Conservation (phyloP, 1,140 invertebrate species). For the Formica exsecta region DNA sequence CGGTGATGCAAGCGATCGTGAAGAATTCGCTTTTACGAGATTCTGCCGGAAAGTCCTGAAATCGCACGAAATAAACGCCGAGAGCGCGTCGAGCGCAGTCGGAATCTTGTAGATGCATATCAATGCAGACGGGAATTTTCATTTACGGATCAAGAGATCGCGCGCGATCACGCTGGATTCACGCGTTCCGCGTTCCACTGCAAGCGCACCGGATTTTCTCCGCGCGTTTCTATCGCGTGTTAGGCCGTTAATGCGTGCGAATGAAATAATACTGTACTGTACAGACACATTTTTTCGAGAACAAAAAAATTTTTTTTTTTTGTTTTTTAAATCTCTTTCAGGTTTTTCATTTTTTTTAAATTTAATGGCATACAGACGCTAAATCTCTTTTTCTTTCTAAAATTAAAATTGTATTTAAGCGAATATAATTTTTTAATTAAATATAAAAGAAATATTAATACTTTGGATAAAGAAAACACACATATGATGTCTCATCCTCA, state of each 20-base stretch:
- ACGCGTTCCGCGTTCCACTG: constrained; percentile 15
- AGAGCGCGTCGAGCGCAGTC: constrained; percentile 50
- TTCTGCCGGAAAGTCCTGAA: constrained; percentile 73
- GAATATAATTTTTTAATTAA: background rate
- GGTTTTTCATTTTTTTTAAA: too few relatives aligned
- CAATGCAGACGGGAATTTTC: constrained; percentile 76
- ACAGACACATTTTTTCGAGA: background rate
- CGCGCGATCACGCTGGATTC: constrained; percentile 54
- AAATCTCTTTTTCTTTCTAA: background rate
- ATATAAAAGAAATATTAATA: background rate
- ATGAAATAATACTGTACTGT: background rate
- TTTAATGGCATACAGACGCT: background rate
- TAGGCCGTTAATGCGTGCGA: constrained; percentile 5
- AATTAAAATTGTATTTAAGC: background rate
- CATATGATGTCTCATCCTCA: background rate
- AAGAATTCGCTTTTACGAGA: constrained; percentile 77
- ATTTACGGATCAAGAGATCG: constrained; percentile 73
- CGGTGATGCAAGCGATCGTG: constrained; percentile 51
- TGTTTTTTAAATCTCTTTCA: too few relatives aligned
- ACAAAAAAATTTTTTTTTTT: background rate
- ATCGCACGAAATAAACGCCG: constrained; percentile 73
- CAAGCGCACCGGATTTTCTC: constrained; percentile 58
- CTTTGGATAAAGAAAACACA: too few relatives aligned
- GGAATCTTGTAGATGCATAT: constrained; percentile 79
- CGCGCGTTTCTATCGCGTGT: constrained; percentile 7